These are phyloP conservation scores for Alethe castanea DNA, from an alignment of 2,113 vertebrate genomes.

Conservation along the genomic window DNA sequence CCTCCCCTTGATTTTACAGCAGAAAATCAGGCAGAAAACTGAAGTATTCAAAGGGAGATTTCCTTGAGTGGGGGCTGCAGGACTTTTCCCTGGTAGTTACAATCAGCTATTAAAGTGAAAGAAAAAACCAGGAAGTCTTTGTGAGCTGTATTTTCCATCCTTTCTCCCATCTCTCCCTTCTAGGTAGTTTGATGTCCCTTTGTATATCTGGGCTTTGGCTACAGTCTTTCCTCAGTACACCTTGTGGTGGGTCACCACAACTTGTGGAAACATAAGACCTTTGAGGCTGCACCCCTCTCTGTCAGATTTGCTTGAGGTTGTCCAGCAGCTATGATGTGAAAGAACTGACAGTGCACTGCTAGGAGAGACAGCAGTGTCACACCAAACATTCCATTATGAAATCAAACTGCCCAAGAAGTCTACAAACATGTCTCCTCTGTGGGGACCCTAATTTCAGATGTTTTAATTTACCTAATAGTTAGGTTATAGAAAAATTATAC, in stretches of 20 bases:
- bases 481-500: neutral
- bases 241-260: neutral
- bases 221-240: neutral
- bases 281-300: neutral
- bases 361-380: neutral
- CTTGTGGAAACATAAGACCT: neutral
- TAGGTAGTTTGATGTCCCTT: neutral
- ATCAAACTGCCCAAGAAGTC: neutral
- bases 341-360: neutral
- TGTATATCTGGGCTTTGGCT: neutral
- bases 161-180: neutral
- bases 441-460: neutral
- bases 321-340: neutral
- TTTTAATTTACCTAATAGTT: neutral
- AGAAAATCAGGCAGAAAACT: neutral
- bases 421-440: neutral
- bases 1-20: neutral
- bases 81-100: neutral
- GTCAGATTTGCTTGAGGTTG: neutral
- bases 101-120: neutral
- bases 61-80: neutral
- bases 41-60: neutral
- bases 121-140: neutral
- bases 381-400: neutral
- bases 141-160: neutral